Evolutionary conservation across 2,888 invertebrate species (phyloP), one percentile per base, ranked within the genome.

Genomic region (Eurois occulta): DNA sequence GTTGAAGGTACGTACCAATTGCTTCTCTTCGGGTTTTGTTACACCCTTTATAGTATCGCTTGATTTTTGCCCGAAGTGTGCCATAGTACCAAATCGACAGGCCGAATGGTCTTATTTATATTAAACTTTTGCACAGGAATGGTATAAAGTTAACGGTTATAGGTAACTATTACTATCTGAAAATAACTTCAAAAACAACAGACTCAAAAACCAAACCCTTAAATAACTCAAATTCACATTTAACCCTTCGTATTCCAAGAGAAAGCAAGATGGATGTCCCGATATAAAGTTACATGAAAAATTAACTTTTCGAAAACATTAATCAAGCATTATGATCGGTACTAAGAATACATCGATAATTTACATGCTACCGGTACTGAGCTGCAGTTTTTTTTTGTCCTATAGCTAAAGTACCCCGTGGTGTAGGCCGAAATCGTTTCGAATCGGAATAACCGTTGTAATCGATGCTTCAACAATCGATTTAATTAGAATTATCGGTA

Each of bases 391-490:
- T 87, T 81, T 83, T 90, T 88, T 89, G 80, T 89, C 88, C 88
- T 89, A 80, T 88, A 86, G 71, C 65, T 38, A 28, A 76, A 77
- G 80, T 83, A 81, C 81, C 95, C 95, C 94, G 95, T 88, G 84
- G 95, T 81, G 96, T 88, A 87, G 90, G 91, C 93, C 94, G 94
- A 95, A 94, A 93, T 91, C 93, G 91, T 91, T 91, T 91, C 92
- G 91, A 88, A 91, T 92, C 94, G 92, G 91, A 89, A 90, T 89
- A 89, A 88, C 83, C 89, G 88, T 83, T 93, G 95, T 94, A 95
- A 95, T 95, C 94, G 95, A 95, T 95, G 95, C 93, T 94, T 95
- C 94, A 94, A 95, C 95, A 95, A 95, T 95, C 95, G 95, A 93
- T 95, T 95, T 95, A 95, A 95, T 96, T 95, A 94, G 95, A 95